Percentiles rank a stretch among this genome's conserved stretches.
Conservation (phyloP, 2,113 vertebrate genomes). For the Psettodes erumei region DNA sequence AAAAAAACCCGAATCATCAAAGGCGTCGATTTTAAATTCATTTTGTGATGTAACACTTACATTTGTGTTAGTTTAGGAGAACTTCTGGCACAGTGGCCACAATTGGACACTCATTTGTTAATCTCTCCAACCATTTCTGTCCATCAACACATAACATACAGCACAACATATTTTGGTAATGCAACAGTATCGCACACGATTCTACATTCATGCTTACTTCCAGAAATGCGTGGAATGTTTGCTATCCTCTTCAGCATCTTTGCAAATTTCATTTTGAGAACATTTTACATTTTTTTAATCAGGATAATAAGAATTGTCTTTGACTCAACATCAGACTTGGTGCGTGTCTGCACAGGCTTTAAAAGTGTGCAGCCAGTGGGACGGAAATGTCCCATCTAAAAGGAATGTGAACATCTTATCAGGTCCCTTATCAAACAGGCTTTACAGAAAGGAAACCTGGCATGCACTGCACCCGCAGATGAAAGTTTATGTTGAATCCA, state of each 20-base stretch:
- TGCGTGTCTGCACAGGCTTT: background rate
- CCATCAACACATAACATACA: no score
- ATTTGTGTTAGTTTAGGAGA: background rate
- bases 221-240: no score
- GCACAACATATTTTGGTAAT: no score
- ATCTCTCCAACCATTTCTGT: background rate
- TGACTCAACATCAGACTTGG: background rate
- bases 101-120: background rate
- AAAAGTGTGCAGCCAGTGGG: background rate
- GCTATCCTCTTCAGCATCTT: no score
- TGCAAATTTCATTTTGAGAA: no score
- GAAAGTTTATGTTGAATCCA: background rate
- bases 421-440: background rate
- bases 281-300: background rate
- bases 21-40: background rate
- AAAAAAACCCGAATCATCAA: background rate
- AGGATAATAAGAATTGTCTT: background rate
- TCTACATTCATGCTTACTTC: no score
- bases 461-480: conserved; percentile 1
- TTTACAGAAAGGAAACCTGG: background rate
- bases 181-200: no score
- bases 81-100: background rate
- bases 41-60: background rate
- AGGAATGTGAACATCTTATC: conserved; percentile 24
- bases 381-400: background rate